Percentiles rank a stretch among this genome's conserved stretches.
Conservation (phyloP, 2,888 invertebrate genomes). For the Diploptera punctata region DNA sequence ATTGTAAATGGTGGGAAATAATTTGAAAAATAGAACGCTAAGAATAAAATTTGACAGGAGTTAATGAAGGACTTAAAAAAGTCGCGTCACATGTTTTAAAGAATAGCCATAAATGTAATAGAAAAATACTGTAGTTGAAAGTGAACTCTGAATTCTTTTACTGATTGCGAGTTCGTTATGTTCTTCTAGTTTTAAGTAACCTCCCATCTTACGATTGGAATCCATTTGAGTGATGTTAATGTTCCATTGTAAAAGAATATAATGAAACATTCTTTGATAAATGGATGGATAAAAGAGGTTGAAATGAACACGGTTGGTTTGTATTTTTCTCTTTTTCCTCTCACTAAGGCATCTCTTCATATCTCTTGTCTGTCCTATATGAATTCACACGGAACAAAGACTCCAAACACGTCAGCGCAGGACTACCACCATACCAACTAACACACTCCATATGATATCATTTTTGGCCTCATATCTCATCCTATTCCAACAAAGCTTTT, state of each 20-base stretch:
- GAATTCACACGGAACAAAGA: constrained; percentile 16
- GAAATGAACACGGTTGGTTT: constrained; percentile 12
- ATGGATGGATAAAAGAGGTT: neutral
- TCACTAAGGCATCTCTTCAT: constrained; percentile 10
- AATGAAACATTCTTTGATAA: constrained; percentile 5
- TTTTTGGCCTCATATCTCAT: constrained; percentile 17
- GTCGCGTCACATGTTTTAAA: too few species aligned
- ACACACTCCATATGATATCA: constrained; percentile 23
- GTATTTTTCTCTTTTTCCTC: neutral
- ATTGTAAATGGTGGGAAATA: too few species aligned
- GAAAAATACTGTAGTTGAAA: too few species aligned
- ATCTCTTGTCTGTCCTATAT: constrained; percentile 10
- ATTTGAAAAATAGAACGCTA: too few species aligned
- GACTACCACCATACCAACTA: constrained; percentile 7
- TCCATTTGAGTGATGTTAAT: too few species aligned
- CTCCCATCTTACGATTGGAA: too few species aligned
- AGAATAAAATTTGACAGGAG: too few species aligned
- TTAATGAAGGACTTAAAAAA: too few species aligned
- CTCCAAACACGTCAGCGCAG: constrained; percentile 1
- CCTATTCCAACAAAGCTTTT: constrained; percentile 16
- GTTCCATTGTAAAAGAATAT: neutral
- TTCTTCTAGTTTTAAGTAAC: too few species aligned
- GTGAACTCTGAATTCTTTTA: too few species aligned
- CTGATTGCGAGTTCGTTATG: too few species aligned
- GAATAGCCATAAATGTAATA: too few species aligned